Base-by-base conservation (phyloP, 2,113 vertebrate genomes). In the Gnathonemus echidnorhynchus region DNA sequence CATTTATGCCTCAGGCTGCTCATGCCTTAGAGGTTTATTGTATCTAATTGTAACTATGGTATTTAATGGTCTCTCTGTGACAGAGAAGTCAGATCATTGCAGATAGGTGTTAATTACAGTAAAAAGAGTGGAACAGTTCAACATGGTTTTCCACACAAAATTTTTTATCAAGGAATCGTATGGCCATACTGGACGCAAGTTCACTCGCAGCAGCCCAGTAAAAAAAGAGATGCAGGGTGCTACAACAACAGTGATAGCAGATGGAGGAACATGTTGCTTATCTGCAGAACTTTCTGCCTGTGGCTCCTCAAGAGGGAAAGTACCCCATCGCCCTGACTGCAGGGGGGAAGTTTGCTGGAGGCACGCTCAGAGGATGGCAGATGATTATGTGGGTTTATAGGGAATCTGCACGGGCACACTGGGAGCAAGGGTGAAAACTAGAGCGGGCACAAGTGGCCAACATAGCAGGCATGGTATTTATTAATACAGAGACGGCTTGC, bases 181-280 rank as follows among this genome's bases (percentile, higher is more conserved):
- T n/a, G 49, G 88, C 8, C 27, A 2, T 11, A 3, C 24, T 77
- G 48, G 66, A 49, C 66, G 0, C 24, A n/a, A 88, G 24, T 49
- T 49, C 66, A 46, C 27, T 45, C 15, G 11, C 74, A 48, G 62
- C 15, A 48, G 2, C 74, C 74, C 39, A 42, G 39, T 42, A 42
- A 42, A 42, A 42, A 42, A 42, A 50, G 46, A 11, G 24, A 49
- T 49, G 5, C 49, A 66, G 66, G 74, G 31, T 35, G 27, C 7
- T 31, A 27, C 42, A 21, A 39, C 13, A 49, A 53, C 49, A 53
- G 86, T 3, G 24, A 31, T 45, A 89, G 92, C 93, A 93, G 92
- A 93, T 92, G 93, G 92, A 91, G n/a, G 53, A 77, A 52, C 90
- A 92, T 90, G 92, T 89, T 91, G 93, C 89, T 85, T 89, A 88